phyloP scores from a whole-genome alignment of 2,113 vertebrate species.

The Triplophysa tibetana region DNA sequence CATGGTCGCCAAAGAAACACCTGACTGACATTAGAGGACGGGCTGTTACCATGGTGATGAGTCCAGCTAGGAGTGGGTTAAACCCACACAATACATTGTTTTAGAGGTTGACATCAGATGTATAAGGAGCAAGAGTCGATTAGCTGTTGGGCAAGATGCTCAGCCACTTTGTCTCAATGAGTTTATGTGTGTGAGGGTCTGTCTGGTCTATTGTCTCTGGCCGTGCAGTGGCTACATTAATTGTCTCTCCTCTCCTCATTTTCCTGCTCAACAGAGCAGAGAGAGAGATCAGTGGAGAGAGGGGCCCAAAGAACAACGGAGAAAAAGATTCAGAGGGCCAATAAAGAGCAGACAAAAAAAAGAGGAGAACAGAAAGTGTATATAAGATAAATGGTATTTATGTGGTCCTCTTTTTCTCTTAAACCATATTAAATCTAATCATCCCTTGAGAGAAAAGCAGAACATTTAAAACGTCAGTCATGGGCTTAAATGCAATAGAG shows the following conservation, averaged over 20 bases:
- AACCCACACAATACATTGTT: constrained; percentile 17
- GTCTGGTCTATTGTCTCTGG: constrained; percentile 29
- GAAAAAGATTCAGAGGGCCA: constrained; percentile 15
- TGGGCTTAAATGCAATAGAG: neutral
- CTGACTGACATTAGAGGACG: constrained; percentile 49
- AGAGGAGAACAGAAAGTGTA: constrained; percentile 1
- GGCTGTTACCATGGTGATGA: constrained; percentile 48
- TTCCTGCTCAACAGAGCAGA: constrained; percentile 38
- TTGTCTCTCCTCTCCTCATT: constrained; percentile 38
- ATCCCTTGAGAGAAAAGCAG: neutral
- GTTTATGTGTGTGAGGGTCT: neutral
- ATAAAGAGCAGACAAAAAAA: constrained; percentile 1
- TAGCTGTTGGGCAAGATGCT: neutral
- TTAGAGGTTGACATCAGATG: neutral
- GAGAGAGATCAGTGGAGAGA: neutral
- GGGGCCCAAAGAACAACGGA: neutral
- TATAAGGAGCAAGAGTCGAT: neutral
- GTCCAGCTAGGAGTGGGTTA: neutral
- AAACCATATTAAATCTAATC: constrained; percentile 8
- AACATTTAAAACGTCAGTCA: neutral
- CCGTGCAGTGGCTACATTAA: constrained; percentile 31
- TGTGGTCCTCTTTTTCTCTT: neutral
- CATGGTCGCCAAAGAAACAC: constrained; percentile 52
- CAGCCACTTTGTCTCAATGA: constrained; percentile 16
- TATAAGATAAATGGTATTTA: constrained; percentile 1